Evolutionary conservation across 2,797 vertebrate genomes (phyloP).

Genomic region (Ptychobarbus kaznakovi): DNA sequence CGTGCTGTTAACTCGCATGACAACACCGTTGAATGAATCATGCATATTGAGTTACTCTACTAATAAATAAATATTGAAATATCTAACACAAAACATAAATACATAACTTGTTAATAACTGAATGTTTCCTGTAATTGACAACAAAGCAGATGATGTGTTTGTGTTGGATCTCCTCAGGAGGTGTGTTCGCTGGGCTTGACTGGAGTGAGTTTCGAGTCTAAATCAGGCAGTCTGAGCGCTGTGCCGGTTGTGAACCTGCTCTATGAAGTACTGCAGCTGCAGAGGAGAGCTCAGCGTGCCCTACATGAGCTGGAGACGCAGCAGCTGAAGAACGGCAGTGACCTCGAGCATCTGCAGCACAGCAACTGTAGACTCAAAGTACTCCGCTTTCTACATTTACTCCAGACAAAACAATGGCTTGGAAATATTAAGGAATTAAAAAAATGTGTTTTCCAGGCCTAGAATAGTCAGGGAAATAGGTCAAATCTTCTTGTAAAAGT

Average conservation of each 20-base stretch:
- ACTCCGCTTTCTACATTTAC: slow-evolving; percentile 35
- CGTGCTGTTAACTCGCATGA: not conserved
- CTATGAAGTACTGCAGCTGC: slow-evolving; percentile 89
- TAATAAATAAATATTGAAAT: not conserved
- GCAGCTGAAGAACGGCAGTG: slow-evolving; percentile 86
- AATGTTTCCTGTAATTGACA: too few species aligned
- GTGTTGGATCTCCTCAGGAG: slow-evolving; percentile 78
- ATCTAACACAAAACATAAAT: not conserved
- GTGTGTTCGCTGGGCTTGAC: slow-evolving; percentile 86
- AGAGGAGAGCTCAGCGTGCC: slow-evolving; percentile 82
- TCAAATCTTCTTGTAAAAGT: not conserved
- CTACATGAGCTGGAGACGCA: slow-evolving; percentile 89
- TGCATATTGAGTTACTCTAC: not conserved
- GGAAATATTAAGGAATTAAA: not conserved
- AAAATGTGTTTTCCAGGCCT: not conserved
- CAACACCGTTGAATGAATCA: not conserved
- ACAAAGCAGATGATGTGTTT: not conserved
- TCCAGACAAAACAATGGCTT: not conserved
- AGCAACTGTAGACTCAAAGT: slow-evolving; percentile 91
- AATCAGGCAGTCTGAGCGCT: slow-evolving; percentile 74
- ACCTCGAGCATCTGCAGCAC: slow-evolving; percentile 90
- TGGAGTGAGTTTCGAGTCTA: slow-evolving; percentile 80
- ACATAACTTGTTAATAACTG: not conserved
- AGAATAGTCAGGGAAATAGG: not conserved
- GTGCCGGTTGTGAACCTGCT: slow-evolving; percentile 87